Percentiles rank a stretch among this genome's conserved stretches.
Conservation (phyloP, 2,797 vertebrate species). For the Arnoldichthys spilopterus region DNA sequence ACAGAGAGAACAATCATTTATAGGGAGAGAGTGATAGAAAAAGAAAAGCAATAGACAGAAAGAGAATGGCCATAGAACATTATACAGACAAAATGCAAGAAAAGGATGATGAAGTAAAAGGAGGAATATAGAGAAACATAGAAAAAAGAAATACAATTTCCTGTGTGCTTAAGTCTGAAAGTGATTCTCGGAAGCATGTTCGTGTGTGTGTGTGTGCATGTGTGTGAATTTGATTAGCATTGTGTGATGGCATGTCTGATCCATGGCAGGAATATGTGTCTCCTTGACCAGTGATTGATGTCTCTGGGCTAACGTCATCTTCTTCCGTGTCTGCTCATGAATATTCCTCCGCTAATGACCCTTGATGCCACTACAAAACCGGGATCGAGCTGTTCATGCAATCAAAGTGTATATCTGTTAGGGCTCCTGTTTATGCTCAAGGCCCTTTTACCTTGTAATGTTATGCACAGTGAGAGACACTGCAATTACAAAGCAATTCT, state of each 20-base stretch:
- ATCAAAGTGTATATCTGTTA: slow-evolving; percentile 44
- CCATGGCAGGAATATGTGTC: slow-evolving; percentile 21
- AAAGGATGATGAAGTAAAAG: background rate
- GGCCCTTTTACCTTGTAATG: slow-evolving; percentile 36
- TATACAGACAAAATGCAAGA: slow-evolving; percentile 10
- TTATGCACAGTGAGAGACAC: slow-evolving; percentile 43
- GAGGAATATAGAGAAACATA: background rate
- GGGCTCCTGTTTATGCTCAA: slow-evolving; percentile 36
- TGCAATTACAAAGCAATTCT: slow-evolving; percentile 36
- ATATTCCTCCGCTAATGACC: slow-evolving; percentile 51
- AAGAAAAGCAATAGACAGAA: slow-evolving; percentile 21
- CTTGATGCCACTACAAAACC: slow-evolving; percentile 42
- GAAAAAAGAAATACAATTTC: background rate
- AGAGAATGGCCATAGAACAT: background rate
- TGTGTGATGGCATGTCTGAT: slow-evolving; percentile 39
- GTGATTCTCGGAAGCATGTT: background rate
- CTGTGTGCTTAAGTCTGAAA: background rate
- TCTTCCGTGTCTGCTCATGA: slow-evolving; percentile 24
- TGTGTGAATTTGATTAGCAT: slow-evolving; percentile 30
- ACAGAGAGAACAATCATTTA: slow-evolving; percentile 13
- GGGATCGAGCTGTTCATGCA: slow-evolving; percentile 40
- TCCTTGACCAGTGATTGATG: slow-evolving; percentile 48
- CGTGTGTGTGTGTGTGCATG: background rate
- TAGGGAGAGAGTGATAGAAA: slow-evolving; percentile 16
- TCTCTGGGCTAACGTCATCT: slow-evolving; percentile 34